phyloP scores from a whole-genome alignment of 2,797 vertebrate genomes.

The Aphelocoma californica region DNA sequence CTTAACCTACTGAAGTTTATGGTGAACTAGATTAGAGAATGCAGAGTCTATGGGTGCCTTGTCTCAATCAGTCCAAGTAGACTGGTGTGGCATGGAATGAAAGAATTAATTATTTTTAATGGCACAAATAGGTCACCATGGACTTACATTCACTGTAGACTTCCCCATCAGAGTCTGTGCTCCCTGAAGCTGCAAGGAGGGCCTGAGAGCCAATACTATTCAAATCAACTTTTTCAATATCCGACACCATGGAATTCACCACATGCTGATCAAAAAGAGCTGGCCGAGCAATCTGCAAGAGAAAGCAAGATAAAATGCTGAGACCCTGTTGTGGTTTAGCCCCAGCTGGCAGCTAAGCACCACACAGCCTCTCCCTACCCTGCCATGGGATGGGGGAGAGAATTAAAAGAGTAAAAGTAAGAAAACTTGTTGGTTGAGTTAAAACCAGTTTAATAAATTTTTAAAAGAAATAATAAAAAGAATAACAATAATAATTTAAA shows the following conservation, averaged over 20 bases:
- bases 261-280: slow-evolving; percentile 95
- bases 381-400: fast-evolving
- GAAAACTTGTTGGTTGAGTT: neutral
- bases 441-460: neutral
- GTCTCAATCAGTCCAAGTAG: neutral
- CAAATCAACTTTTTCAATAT: slow-evolving; percentile 95
- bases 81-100: neutral
- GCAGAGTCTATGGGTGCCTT: neutral
- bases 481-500: neutral
- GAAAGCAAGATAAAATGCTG: neutral
- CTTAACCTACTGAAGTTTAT: neutral
- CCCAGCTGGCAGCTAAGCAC: neutral
- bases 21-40: neutral
- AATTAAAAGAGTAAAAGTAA: neutral
- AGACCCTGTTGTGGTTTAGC: neutral
- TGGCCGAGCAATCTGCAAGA: slow-evolving; percentile 90
- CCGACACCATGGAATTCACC: slow-evolving; percentile 92
- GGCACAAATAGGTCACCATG: neutral
- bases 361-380: neutral
- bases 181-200: slow-evolving; percentile 83
- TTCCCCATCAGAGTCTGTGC: slow-evolving; percentile 84
- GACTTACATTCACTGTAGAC: slow-evolving; percentile 91
- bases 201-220: slow-evolving; percentile 94
- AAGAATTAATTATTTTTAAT: neutral
- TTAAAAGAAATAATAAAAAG: neutral